A percentile compares a stretch with the other conserved stretches of the same genome.
These are phyloP conservation scores for Myopa testacea DNA, from an alignment of 2,888 invertebrate species.

Conservation along the genomic window DNA sequence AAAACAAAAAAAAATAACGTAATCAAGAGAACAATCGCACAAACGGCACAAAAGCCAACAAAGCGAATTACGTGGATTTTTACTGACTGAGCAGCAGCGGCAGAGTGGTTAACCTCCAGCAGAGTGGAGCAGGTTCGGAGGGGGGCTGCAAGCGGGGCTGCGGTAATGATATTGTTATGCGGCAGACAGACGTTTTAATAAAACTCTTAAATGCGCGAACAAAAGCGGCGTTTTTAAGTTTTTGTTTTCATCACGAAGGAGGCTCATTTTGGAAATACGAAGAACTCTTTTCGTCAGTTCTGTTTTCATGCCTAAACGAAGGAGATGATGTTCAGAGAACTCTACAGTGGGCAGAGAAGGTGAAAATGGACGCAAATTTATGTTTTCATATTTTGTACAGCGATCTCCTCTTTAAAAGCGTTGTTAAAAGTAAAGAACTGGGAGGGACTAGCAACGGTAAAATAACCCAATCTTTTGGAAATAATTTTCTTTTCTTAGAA, in stretches of 20 bases:
- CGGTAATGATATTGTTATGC: conserved; percentile 29
- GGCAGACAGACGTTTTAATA: conserved; percentile 18
- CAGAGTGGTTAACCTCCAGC: neutral
- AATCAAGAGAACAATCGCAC: conserved; percentile 32
- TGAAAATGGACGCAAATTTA: neutral
- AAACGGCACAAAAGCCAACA: conserved; percentile 23
- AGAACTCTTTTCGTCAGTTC: conserved; percentile 25
- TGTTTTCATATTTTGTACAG: no score
- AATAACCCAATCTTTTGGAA: no score
- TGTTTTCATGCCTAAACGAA: conserved; percentile 5
- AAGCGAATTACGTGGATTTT: conserved; percentile 26
- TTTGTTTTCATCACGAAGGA: conserved; percentile 19
- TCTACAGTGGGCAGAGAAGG: conserved; percentile 1
- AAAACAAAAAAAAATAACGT: conserved; percentile 22
- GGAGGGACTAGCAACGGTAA: no score
- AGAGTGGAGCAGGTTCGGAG: neutral
- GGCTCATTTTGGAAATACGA: conserved; percentile 2
- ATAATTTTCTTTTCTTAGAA: neutral
- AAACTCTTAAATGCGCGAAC: conserved; percentile 31
- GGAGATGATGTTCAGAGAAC: neutral
- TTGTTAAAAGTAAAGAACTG: no score
- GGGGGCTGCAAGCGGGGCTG: neutral
- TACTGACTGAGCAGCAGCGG: conserved; percentile 9
- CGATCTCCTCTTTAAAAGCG: no score
- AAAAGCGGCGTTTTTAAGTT: conserved; percentile 13